Evolutionary conservation across 2,888 invertebrate species (phyloP).

Genomic region (Sminthurinus aureus): DNA sequence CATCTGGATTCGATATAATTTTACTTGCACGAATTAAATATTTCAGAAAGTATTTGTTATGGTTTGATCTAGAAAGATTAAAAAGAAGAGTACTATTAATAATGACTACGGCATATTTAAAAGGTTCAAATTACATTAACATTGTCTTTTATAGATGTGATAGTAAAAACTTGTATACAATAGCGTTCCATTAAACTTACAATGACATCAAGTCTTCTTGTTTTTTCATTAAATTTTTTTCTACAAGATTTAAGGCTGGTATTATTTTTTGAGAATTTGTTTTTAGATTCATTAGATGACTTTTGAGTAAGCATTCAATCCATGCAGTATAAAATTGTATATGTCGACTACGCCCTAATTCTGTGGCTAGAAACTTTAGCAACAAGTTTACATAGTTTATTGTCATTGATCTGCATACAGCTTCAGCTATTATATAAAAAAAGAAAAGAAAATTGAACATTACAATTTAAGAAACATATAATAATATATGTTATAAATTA

Average conservation of each 20-base stretch:
- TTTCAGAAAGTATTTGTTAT: slow-evolving; percentile 37
- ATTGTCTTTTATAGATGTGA: too few species aligned
- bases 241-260: slow-evolving; percentile 75
- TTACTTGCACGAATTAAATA: slow-evolving; percentile 31
- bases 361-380: slow-evolving; percentile 71
- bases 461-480: neutral
- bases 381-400: slow-evolving; percentile 30
- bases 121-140: neutral
- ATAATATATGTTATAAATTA: neutral
- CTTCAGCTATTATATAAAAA: slow-evolving; percentile 31
- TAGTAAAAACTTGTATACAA: neutral
- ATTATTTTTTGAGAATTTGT: slow-evolving; percentile 66
- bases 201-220: slow-evolving; percentile 83
- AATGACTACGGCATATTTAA: neutral
- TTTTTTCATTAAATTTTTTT: slow-evolving; percentile 80
- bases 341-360: slow-evolving; percentile 80
- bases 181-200: slow-evolving; percentile 68
- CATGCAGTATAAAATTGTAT: slow-evolving; percentile 88
- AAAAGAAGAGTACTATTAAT: neutral
- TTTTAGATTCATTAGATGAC: slow-evolving; percentile 68
- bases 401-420: slow-evolving; percentile 38
- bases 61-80: slow-evolving; percentile 22
- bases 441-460: neutral
- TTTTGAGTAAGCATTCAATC: slow-evolving; percentile 74
- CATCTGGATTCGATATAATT: neutral